These are phyloP conservation scores for Euborellia annulipes DNA, from an alignment of 1,140 invertebrate species.

Conservation along the genomic window DNA sequence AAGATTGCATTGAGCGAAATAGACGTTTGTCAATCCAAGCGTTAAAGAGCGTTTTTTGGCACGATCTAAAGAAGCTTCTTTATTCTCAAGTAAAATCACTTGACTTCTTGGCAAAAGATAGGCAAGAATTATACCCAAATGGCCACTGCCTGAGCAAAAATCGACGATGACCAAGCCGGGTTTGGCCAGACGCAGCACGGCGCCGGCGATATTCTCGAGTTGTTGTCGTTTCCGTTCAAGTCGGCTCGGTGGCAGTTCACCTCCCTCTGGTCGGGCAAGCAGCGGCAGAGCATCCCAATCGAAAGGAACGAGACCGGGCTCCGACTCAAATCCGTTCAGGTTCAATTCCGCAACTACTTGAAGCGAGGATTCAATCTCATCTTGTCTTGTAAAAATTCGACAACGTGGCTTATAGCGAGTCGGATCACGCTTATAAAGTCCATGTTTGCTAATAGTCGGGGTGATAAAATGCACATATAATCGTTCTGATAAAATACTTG, in stretches of 20 bases:
- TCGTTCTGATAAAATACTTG: background rate
- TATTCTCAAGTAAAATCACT: constrained; percentile 80
- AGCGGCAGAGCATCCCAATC: constrained; percentile 49
- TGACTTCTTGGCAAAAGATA: constrained; percentile 54
- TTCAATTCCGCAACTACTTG: constrained; percentile 18
- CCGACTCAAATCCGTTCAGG: constrained; percentile 40
- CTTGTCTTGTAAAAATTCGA: constrained; percentile 55
- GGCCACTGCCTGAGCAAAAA: constrained; percentile 87
- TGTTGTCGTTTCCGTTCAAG: constrained; percentile 71
- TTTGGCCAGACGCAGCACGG: constrained; percentile 48
- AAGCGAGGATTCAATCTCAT: constrained; percentile 50
- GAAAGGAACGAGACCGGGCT: constrained; percentile 36
- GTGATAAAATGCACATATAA: constrained; percentile 13
- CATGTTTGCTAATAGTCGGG: constrained; percentile 35
- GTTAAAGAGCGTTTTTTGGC: constrained; percentile 52
- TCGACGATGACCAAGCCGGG: constrained; percentile 58
- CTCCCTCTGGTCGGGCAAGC: constrained; percentile 57
- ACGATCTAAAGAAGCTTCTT: constrained; percentile 65
- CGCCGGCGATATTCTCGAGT: constrained; percentile 70
- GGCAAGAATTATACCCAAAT: constrained; percentile 77
- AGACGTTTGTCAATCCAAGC: constrained; percentile 58
- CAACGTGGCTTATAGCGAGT: constrained; percentile 55
- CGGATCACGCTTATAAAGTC: constrained; percentile 65
- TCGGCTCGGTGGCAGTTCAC: constrained; percentile 57
- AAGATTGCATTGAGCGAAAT: constrained; percentile 71